Base-by-base conservation (phyloP, 2,888 invertebrate genomes). In the Petrophora chlorosata region DNA sequence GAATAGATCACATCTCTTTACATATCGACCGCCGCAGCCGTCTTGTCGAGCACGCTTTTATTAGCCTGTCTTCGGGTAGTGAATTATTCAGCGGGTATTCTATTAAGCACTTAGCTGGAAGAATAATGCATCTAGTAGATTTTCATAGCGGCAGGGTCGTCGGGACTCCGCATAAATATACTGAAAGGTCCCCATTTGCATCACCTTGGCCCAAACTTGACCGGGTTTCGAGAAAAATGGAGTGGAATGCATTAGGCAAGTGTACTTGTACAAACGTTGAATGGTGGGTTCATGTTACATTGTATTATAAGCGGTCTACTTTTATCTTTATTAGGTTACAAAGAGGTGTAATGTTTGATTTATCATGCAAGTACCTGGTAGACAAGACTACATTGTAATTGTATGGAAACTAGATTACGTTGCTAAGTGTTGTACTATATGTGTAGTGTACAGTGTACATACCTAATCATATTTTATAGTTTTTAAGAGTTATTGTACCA, bases 21-120 rank as follows among this genome's bases (percentile, higher is more conserved):
- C 80, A 80, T 82, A 84, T 84, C 82, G 80, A 78, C 73, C 73
- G 73, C 65, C 66, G 19, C 19, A 7, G 68, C 67, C 68, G 76
- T 74, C 77, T 79, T 82, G 81, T 82, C 75, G 77, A 79, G 76
- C 79, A 79, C 71, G 76, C 75, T 85, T 85, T 81, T 86, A 83
- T 85, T 83, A 82, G 75, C 66, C 50, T 58, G 73, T 76, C 81
- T 79, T 76, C 73, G 69, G 67, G 72, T 77, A 61, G 77, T 87
- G 83, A 84, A 85, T 85, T 74, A 85, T 86, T 86, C 86, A 88
- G 70, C 52, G 70, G 67, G 67, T 79, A 79, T 80, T 82, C 80
- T 84, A 82, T 81, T 81, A 82, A 78, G 82, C 79, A 82, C 82
- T 85, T 80, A 80, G 73, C 69, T 62, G 70, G 70, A 77, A 79